Conservation (phyloP, 2,797 vertebrate species). For the Sebastes paucispinis region DNA sequence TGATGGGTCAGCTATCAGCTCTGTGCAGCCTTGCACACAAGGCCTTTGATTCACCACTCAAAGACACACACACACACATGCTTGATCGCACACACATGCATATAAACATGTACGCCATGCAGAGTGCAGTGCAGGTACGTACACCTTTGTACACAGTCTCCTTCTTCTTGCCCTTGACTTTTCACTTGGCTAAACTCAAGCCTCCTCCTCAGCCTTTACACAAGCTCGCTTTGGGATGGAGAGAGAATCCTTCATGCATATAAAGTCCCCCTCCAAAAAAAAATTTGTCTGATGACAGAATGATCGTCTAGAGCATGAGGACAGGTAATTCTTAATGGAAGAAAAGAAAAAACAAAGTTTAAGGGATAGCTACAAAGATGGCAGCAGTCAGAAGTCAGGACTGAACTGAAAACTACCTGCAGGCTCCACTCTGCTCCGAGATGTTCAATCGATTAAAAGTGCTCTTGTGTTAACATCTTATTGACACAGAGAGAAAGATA, state of each 20-base stretch:
- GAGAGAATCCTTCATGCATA: neutral
- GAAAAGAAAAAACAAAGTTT: neutral
- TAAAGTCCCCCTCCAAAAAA: neutral
- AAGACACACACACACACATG: constrained; percentile 25
- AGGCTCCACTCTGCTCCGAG: neutral
- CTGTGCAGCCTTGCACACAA: constrained; percentile 69
- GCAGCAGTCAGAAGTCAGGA: neutral
- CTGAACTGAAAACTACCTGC: neutral
- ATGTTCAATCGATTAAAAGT: constrained; percentile 15
- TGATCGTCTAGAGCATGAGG: neutral
- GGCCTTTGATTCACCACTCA: constrained; percentile 72
- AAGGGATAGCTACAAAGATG: neutral
- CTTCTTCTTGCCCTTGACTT: constrained; percentile 47
- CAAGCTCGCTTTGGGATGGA: neutral
- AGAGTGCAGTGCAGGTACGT: neutral
- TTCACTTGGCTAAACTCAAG: constrained; percentile 12
- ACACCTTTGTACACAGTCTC: constrained; percentile 14
- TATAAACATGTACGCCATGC: constrained; percentile 12
- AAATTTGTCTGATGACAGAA: neutral
- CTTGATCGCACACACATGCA: neutral
- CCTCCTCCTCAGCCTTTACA: neutral
- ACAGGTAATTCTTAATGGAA: neutral
- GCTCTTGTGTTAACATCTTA: constrained; percentile 43
- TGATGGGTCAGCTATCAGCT: constrained; percentile 79
- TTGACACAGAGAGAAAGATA: constrained; percentile 2